Evolutionary conservation across 1,140 invertebrate genomes (phyloP).

Genomic region (Drosophila kanapiae): DNA sequence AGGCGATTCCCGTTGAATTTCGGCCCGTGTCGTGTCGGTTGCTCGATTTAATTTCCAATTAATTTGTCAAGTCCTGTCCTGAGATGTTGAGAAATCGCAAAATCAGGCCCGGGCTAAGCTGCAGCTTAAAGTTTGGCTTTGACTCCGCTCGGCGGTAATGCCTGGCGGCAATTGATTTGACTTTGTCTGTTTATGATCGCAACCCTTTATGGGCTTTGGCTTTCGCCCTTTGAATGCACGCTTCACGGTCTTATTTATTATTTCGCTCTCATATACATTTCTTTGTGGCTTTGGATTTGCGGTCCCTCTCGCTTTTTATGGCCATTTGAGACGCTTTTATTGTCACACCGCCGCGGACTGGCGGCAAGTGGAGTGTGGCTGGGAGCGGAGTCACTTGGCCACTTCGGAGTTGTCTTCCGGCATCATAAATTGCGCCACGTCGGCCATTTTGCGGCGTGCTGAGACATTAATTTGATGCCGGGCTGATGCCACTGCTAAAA

Average conservation of each 20-base stretch:
- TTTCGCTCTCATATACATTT: constrained; percentile 67
- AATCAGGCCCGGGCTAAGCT: neutral
- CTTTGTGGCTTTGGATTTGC: constrained; percentile 46
- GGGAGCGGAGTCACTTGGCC: constrained; percentile 36
- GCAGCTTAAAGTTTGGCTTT: constrained; percentile 12
- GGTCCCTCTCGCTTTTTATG: constrained; percentile 63
- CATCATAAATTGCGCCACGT: constrained; percentile 75
- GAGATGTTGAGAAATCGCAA: neutral
- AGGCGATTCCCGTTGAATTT: neutral
- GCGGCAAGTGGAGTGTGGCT: constrained; percentile 1
- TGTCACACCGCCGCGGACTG: constrained; percentile 63
- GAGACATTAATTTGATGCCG: constrained; percentile 79
- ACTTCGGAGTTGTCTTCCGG: constrained; percentile 78
- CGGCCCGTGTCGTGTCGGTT: constrained; percentile 13
- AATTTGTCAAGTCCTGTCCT: constrained; percentile 29
- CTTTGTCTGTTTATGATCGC: constrained; percentile 57
- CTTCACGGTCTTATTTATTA: constrained; percentile 77
- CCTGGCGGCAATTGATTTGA: constrained; percentile 26
- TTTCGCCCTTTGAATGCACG: neutral
- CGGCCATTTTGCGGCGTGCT: constrained; percentile 74
- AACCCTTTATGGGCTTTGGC: constrained; percentile 31
- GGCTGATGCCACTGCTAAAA: constrained; percentile 30
- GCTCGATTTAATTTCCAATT: constrained; percentile 51
- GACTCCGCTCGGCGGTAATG: neutral
- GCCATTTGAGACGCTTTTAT: constrained; percentile 81